These are phyloP conservation scores for Dasysyrphus albostriatus DNA, from an alignment of 2,888 invertebrate species.

Conservation along the genomic window DNA sequence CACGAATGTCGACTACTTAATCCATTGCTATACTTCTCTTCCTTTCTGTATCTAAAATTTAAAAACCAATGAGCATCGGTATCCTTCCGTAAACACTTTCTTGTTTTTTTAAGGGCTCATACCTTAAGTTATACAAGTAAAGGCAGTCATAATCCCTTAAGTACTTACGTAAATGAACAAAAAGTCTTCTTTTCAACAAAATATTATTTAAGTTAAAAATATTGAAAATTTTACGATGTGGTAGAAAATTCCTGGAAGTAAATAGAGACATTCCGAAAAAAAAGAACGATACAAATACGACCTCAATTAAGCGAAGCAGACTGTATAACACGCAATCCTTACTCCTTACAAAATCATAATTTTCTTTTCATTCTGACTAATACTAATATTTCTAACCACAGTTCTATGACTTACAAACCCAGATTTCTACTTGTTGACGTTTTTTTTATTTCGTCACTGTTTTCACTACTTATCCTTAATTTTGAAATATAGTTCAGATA, in stretches of 20 bases:
- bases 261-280: not conserved
- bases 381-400: not conserved
- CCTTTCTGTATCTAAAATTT: no score
- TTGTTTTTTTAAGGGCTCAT: no score
- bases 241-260: not conserved
- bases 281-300: not conserved
- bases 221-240: not conserved
- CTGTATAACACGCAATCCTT: not conserved
- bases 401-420: slow-evolving; percentile 47
- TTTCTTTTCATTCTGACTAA: not conserved
- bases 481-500: slow-evolving; percentile 67
- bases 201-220: not conserved
- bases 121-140: no score
- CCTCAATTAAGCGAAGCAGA: not conserved
- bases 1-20: no score
- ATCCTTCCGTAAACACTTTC: no score
- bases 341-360: not conserved
- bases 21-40: no score
- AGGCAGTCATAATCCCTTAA: no score
- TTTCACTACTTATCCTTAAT: slow-evolving; percentile 42
- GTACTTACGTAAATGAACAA: no score
- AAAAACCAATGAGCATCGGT: no score
- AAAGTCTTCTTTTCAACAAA: not conserved
- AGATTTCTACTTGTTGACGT: slow-evolving; percentile 11
- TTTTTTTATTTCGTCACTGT: slow-evolving; percentile 4